Base-by-base conservation (phyloP, 2,797 vertebrate genomes). In the Coregonus suidteri region DNA sequence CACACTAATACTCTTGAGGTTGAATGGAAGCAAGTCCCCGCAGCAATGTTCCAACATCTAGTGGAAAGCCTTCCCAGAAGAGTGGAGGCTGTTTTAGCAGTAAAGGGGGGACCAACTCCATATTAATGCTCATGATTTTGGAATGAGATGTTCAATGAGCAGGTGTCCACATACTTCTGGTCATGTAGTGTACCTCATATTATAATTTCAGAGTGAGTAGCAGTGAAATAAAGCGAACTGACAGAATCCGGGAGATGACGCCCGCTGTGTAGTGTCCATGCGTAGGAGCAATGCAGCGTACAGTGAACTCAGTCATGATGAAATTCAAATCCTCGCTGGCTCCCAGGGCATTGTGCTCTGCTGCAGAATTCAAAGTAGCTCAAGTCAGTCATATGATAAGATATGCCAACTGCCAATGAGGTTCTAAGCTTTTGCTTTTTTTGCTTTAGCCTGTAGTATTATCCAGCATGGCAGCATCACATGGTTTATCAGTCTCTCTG, bases 331-430 rank as follows among this genome's bases (percentile, higher is more conserved):
- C n/a, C 70, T 14, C 16, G 3, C 52, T 37, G 11, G 47, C 41
- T 71, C 52, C 6, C 25, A 69, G 41, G 67, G 30, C 16, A 34
- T 14, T 59, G 41, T 72, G 53, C 34, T 14, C 13, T 41, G 56
- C 16, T 62, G 56, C 16, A 76, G 34, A 76, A 80, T 68, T 79
- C 68, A 20, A 68, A 76, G 52, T 31, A 80, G 31, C 16, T 76
- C 54, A 65, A 30, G 37, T 77, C 51, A 34, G 18, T 54, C 16
- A 70, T 47, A 66, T 66, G 11, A 37, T 71, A 68, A 34, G 11
- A 68, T 66, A 34, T 66, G 64, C 25, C 30, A 65, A 65, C 4
- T 65, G 11, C 30, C 64, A 31, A 31, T 67, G 14, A 67, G 65
- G 25, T 35, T 56, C 16, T n/a, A 56, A 4, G 54, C 7, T n/a